phyloP scores from a whole-genome alignment of 2,888 invertebrate genomes.

The Octonoba sinensis region DNA sequence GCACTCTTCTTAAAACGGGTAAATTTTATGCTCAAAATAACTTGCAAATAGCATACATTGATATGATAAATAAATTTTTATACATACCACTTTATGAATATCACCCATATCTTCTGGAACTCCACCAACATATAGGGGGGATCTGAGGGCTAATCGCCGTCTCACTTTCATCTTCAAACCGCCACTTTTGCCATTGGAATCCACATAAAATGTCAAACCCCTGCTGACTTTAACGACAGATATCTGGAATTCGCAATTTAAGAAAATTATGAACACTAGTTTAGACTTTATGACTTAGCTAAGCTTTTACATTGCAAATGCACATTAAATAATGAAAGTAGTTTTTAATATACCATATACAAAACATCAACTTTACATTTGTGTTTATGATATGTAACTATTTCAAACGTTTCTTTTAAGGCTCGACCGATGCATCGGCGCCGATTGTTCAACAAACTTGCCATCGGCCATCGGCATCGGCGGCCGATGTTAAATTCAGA shows the following conservation, averaged over 20 bases:
- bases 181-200: constrained; percentile 73
- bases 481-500: too few species aligned
- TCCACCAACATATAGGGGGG: constrained; percentile 84
- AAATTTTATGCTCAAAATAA: too few species aligned
- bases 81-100: constrained; percentile 47
- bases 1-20: too few species aligned
- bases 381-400: too few species aligned
- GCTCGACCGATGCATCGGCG: too few species aligned
- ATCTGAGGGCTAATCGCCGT: constrained; percentile 78
- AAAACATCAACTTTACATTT: too few species aligned
- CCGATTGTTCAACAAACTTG: too few species aligned
- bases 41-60: too few species aligned
- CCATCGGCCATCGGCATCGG: too few species aligned
- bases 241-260: constrained; percentile 13
- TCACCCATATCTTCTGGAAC: constrained; percentile 68
- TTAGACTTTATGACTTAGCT: background rate
- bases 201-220: constrained; percentile 75
- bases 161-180: constrained; percentile 76
- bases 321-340: too few species aligned
- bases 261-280: background rate
- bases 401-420: too few species aligned
- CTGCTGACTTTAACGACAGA: constrained; percentile 57
- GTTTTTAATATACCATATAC: too few species aligned
- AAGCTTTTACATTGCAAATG: background rate
- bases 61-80: background rate